phyloP scores from a whole-genome alignment of 2,888 invertebrate species.

The Gerosis bhagava region DNA sequence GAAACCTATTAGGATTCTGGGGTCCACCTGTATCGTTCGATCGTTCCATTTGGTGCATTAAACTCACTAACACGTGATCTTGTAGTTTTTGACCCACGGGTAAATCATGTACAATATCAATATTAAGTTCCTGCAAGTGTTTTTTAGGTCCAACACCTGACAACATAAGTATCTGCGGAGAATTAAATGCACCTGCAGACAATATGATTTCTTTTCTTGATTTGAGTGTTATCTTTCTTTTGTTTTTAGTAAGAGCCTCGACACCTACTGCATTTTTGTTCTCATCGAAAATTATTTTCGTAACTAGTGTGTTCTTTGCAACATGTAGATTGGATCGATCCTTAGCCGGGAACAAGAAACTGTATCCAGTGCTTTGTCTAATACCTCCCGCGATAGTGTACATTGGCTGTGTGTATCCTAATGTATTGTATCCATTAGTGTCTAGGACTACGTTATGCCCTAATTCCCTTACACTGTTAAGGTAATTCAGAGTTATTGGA shows the following conservation, averaged over 20 bases:
- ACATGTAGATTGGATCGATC: constrained; percentile 50
- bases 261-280: constrained; percentile 65
- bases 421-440: constrained; percentile 51
- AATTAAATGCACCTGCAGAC: constrained; percentile 67
- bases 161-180: constrained; percentile 69
- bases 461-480: constrained; percentile 59
- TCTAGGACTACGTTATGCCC: constrained; percentile 56
- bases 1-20: constrained; percentile 43
- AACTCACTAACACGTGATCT: constrained; percentile 57
- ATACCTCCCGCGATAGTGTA: constrained; percentile 62
- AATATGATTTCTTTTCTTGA: constrained; percentile 69
- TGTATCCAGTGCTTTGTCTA: constrained; percentile 70
- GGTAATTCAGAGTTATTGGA: constrained; percentile 37
- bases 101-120: constrained; percentile 54
- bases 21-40: too few species aligned
- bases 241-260: constrained; percentile 46
- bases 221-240: constrained; percentile 37
- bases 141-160: constrained; percentile 70
- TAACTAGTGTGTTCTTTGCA: constrained; percentile 67
- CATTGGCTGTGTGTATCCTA: constrained; percentile 68
- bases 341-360: constrained; percentile 58
- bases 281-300: constrained; percentile 69
- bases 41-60: constrained; percentile 40
- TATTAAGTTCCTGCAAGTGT: constrained; percentile 49
- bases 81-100: constrained; percentile 69